Percentiles rank a stretch among this genome's conserved stretches.
phyloP scores from a whole-genome alignment of 2,113 vertebrate species.

The Carassius gibelio region DNA sequence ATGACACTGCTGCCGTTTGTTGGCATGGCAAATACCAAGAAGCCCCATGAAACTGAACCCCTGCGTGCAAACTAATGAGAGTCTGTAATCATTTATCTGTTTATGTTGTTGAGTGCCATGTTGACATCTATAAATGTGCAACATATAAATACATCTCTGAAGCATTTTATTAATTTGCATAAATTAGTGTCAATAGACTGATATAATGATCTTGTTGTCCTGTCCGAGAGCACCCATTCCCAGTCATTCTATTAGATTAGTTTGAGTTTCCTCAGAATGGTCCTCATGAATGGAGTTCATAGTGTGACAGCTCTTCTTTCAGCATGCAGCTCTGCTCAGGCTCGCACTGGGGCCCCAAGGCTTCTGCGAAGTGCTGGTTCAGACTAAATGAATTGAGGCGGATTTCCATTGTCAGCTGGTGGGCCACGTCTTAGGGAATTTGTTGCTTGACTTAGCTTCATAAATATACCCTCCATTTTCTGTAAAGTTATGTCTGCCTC shows the following conservation, averaged over 20 bases:
- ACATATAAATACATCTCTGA: constrained; percentile 5
- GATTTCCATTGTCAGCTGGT: constrained; percentile 48
- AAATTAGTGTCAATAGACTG: constrained; percentile 1
- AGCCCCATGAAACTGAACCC: neutral
- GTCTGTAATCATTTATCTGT: neutral
- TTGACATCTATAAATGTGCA: constrained; percentile 27
- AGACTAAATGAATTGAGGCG: constrained; percentile 42
- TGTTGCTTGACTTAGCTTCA: constrained; percentile 39
- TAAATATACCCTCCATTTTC: constrained; percentile 33
- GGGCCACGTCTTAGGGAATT: constrained; percentile 52
- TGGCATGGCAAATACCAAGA: neutral
- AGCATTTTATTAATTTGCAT: constrained; percentile 20
- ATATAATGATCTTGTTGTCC: constrained; percentile 25
- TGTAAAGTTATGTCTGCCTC: constrained; percentile 1
- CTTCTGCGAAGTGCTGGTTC: constrained; percentile 6
- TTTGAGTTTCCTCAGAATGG: neutral
- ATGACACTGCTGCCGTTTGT: neutral
- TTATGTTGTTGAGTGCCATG: neutral
- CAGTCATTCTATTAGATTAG: constrained; percentile 14
- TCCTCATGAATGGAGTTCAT: constrained; percentile 12
- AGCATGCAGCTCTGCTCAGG: neutral
- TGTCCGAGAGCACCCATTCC: neutral
- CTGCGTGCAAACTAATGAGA: neutral
- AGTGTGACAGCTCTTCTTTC: constrained; percentile 22
- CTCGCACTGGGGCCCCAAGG: constrained; percentile 19